Base-by-base conservation (phyloP, 1,140 invertebrate genomes). In the Lycorma delicatula region DNA sequence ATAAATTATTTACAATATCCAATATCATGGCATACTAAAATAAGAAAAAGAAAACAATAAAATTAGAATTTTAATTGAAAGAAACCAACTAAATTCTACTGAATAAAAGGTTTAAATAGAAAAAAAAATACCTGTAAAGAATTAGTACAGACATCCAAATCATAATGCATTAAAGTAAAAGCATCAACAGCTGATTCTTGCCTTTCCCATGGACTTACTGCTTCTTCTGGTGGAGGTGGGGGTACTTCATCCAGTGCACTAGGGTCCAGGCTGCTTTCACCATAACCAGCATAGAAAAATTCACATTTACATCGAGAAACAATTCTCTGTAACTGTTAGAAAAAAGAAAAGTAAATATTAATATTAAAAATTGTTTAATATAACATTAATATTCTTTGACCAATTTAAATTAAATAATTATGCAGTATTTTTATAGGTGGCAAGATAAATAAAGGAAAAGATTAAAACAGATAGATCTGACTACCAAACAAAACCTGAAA, bases 111-210 rank as follows among this genome's bases (percentile, higher is more conserved):
- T 16, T 9, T 38, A 47, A 49, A 16, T 25, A 6, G 12, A 41
- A 18, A 6, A 41, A 25, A n/a, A 51, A 7, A 6, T 16, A 83
- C 81, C 74, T 91, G 89, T 60, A 95, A 77, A 0, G 93, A 95
- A 74, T 98, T 98, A 4, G 95, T 98, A 73, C 90, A 96, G 1
- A 98, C 91, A 70, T 98, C 92, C 1, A 99, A 76, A 74, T 98
- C 96, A 69, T 99, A 91, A 77, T 99, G 97, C 83, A 97, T 96
- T 1, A 99, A 75, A 0, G 94, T 98, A 67, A 99, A 98, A 2
- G 93, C 92, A 75, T 99, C 95, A 4, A 96, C 92, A 13, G 91
- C 89, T 26, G 87, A 84, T 66, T 95, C 88, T 60, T 83, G 80
- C 59, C 83, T 79, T 60, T 87, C 84, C 82, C 86, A 88, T 0